Percentiles rank a stretch among this genome's conserved stretches.
Conservation (phyloP, 37 sponge, comb jelly and placozoan species). For the Bolinopsis microptera region DNA sequence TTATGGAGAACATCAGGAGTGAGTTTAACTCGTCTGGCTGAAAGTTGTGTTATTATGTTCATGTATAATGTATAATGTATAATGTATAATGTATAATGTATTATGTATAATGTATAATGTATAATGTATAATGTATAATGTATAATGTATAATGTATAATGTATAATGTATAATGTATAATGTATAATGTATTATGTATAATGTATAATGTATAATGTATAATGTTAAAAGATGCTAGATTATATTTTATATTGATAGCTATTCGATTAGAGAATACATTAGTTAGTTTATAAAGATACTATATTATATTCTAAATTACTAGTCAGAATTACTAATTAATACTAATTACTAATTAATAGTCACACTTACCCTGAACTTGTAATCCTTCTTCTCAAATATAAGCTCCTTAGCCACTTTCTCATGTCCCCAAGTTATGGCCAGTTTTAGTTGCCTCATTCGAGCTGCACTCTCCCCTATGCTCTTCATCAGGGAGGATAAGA, state of each 20-base stretch:
- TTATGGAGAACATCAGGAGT: conserved; percentile 61
- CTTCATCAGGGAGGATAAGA: conserved; percentile 59
- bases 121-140: no score
- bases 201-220: no score
- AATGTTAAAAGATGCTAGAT: no score
- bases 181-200: no score
- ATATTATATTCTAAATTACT: not conserved
- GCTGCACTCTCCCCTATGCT: conserved; percentile 63
- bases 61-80: no score
- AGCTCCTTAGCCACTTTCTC: conserved; percentile 62
- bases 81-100: no score
- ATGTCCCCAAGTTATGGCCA: conserved; percentile 63
- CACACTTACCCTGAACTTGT: conserved; percentile 54
- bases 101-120: no score
- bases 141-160: no score
- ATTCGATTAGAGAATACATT: no score
- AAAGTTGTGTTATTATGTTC: not conserved
- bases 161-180: no score
- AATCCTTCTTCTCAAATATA: conserved; percentile 59
- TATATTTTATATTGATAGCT: not conserved
- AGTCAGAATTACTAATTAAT: not conserved
- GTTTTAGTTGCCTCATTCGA: conserved; percentile 46
- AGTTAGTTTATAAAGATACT: not conserved
- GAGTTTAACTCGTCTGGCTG: conserved; percentile 59
- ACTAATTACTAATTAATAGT: not conserved